phyloP scores from a whole-genome alignment of 1,140 invertebrate species.

The Achatina immaculata region DNA sequence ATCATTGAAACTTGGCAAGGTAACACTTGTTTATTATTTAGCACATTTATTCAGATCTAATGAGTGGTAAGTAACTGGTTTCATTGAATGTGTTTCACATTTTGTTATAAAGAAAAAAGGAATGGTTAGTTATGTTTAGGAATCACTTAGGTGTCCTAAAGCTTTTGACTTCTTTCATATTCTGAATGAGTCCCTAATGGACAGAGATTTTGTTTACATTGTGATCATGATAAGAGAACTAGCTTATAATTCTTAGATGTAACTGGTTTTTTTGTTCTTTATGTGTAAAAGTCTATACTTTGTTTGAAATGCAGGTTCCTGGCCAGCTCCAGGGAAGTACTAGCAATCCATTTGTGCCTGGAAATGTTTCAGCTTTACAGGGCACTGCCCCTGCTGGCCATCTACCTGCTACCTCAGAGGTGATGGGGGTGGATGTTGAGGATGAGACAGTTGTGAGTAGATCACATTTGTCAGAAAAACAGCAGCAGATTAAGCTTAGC shows the following conservation, averaged over 20 bases:
- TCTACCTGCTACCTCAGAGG: background rate
- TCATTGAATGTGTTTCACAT: no score
- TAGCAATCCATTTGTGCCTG: slow-evolving; percentile 37
- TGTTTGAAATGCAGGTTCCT: background rate
- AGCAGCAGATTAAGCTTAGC: slow-evolving; percentile 31
- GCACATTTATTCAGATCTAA: no score
- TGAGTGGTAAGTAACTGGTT: no score
- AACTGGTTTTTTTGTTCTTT: background rate
- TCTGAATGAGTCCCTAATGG: no score
- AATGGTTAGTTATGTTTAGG: no score
- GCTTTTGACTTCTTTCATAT: no score
- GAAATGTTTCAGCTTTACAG: background rate
- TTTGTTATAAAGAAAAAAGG: no score
- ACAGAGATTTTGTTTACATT: no score
- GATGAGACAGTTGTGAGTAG: slow-evolving; percentile 25
- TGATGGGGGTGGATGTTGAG: slow-evolving; percentile 15
- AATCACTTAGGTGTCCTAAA: no score
- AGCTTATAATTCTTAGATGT: no score
- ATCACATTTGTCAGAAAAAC: slow-evolving; percentile 36
- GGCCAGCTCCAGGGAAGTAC: background rate
- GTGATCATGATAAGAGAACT: no score
- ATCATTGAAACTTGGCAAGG: slow-evolving; percentile 11
- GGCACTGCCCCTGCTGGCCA: background rate
- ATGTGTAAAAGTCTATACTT: background rate
- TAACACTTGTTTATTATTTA: background rate